Percentiles rank a stretch among this genome's conserved stretches.
These are phyloP conservation scores for Scaptodrosophila latifasciaeformis DNA, from an alignment of 2,888 invertebrate species.

Conservation along the genomic window DNA sequence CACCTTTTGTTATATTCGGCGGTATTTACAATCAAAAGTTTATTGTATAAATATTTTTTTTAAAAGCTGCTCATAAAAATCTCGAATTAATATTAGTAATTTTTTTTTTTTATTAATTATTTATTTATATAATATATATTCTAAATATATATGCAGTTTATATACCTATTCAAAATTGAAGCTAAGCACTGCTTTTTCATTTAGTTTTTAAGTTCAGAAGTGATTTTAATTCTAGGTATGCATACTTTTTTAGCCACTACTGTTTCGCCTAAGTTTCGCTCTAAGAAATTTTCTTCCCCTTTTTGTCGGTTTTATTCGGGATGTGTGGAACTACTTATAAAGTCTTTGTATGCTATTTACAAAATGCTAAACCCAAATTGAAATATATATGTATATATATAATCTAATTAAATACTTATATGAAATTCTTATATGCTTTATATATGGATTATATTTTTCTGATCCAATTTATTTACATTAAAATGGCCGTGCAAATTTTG, in stretches of 20 bases:
- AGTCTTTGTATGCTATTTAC: slow-evolving; percentile 46
- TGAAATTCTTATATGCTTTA: slow-evolving; percentile 26
- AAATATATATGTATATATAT: slow-evolving; percentile 9
- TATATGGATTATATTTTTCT: neutral
- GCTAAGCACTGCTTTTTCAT: slow-evolving; percentile 25
- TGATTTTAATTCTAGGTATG: slow-evolving; percentile 20
- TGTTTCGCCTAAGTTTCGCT: slow-evolving; percentile 8
- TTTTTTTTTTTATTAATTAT: neutral
- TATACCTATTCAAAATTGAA: slow-evolving; percentile 33
- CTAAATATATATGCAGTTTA: too few species aligned
- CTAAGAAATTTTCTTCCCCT: neutral
- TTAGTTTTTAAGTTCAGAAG: neutral
- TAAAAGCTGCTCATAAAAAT: slow-evolving; percentile 46
- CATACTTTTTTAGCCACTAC: slow-evolving; percentile 23
- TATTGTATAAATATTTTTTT: slow-evolving; percentile 20
- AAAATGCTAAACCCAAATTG: slow-evolving; percentile 29
- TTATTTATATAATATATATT: slow-evolving; percentile 6
- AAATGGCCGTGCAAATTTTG: slow-evolving; percentile 33
- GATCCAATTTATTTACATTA: slow-evolving; percentile 21
- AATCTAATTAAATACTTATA: slow-evolving; percentile 20
- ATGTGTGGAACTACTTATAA: neutral
- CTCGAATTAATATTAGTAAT: neutral
- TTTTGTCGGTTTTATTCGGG: neutral
- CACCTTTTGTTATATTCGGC: too few species aligned
- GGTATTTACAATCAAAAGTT: neutral